A percentile compares a stretch with the other conserved stretches of the same genome.
Evolutionary conservation across 2,888 invertebrate genomes (phyloP).

Genomic region (Acleris literana): DNA sequence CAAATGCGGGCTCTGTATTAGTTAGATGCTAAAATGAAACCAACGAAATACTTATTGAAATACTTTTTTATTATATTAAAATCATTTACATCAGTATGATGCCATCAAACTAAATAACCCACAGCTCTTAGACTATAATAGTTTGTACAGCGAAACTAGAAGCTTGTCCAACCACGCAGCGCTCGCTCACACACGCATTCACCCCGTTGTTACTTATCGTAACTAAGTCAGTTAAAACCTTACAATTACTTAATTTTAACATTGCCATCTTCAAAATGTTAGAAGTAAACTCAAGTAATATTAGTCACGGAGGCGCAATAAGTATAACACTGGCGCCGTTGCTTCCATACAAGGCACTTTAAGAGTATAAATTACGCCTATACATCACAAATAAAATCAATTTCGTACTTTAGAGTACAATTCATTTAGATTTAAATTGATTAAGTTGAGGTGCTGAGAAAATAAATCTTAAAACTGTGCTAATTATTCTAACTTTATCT

Average conservation of each 20-base stretch:
- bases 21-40: constrained; percentile 17
- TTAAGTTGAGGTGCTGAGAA: background rate
- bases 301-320: background rate
- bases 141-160: constrained; percentile 58
- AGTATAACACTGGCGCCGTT: background rate
- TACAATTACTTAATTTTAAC: constrained; percentile 41
- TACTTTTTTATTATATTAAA: constrained; percentile 38
- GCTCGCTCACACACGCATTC: constrained; percentile 39
- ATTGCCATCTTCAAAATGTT: constrained; percentile 35
- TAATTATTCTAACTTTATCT: background rate
- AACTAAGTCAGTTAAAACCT: constrained; percentile 50
- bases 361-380: too few relatives aligned
- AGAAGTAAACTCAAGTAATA: background rate
- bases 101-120: constrained; percentile 50
- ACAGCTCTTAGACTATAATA: constrained; percentile 50
- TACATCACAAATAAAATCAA: too few relatives aligned
- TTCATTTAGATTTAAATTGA: constrained; percentile 3
- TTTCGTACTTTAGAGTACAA: background rate
- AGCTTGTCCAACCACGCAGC: constrained; percentile 40
- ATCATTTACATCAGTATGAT: constrained; percentile 40
- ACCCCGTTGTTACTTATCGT: constrained; percentile 42
- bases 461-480: background rate
- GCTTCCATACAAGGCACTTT: background rate
- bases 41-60: constrained; percentile 16
- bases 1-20: background rate